Evolutionary conservation across 2,797 vertebrate genomes (phyloP), one percentile per base, ranked within the genome.

Genomic region (Halcyon leucocephala): DNA sequence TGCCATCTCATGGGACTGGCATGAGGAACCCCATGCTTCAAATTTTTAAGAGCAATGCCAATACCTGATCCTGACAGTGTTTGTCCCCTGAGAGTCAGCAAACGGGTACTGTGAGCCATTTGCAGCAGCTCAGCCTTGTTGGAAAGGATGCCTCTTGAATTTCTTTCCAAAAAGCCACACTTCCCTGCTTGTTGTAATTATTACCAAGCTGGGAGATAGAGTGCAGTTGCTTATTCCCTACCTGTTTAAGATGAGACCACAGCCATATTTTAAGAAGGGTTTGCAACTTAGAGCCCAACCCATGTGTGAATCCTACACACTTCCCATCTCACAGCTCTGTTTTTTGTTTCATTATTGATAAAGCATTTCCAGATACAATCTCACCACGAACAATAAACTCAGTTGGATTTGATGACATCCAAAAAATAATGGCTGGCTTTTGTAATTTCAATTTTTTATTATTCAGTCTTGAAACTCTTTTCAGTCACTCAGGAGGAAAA

Each of bases 291-390:
- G 49, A 86, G 55, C 54, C 48, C 54, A 49, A 15, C 14, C 20
- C 60, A 19, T 79, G 14, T 12, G 1, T 82, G 70, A 95, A 64
- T 86, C 42, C n/a, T 29, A 33, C 7, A 4, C 25, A 10, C 12
- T 80, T 93, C 57, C 61, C 48, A 71, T 71, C 52, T 89, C 44
- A 9, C 72, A 57, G 35, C n/a, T 83, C 57, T 72, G 5, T 10
- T 37, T 81, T 96, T 81, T 82, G 17, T 64, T 82, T 82, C 25
- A 33, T 77, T 85, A 10, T 83, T 84, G 14, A 58, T 90, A 81
- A 92, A 85, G 37, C 49, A 42, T 89, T 96, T 92, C 74, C 48
- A 89, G 39, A 41, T 78, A 14, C 74, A 71, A 67, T 95, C 90
- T 93, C 41, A 64, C 37, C 10, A 14, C 26, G 49, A 11, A 7